Evolutionary conservation across 2,113 vertebrate species (phyloP), one percentile per base, ranked within the genome.

Genomic region (Vireo altiloquus): DNA sequence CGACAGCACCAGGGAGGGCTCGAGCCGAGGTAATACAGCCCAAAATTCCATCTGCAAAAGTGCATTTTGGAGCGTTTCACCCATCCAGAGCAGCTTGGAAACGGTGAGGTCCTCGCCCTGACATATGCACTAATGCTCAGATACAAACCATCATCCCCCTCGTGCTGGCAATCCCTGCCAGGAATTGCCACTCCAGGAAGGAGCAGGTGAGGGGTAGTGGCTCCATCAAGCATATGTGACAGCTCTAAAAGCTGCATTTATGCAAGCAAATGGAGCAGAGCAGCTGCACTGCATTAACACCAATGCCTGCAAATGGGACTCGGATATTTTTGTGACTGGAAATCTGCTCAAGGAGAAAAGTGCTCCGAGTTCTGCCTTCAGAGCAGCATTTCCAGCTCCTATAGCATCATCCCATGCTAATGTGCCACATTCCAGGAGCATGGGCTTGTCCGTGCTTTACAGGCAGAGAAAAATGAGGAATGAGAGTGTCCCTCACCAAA

Each of bases 161-260:
- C 3, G 1, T 15, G 85, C 8, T 2, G 53, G 94, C 53, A 89
- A 16, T 13, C 33, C 89, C 94, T 87, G 30, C 91, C 57, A 42
- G 63, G 39, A n/a, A 15, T 1, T 30, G 80, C 54, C 72, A 12
- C 50, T 66, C 68, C 77, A 46, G 52, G 53, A 59, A 64, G 69
- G 37, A 91, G 81, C 91, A 90, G 89, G 94, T 82, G 76, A 94
- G 83, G 74, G 83, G 52, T 33, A 79, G 77, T 22, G 74, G 61
- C 94, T 92, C 91, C 25, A 92, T 69, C 60, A 13, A 86, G 81
- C 94, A 69, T 60, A 40, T 84, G 92, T 64, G 82, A 84, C 83
- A 94, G 92, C 91, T 92, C 66, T 91, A 89, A 95, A 91, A 94
- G 92, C 94, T 76, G 77, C 95, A 76, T 94, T 96, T 94, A 87